phyloP scores from a whole-genome alignment of 23 tunicate genomes.

The Halocynthia aurantium region DNA sequence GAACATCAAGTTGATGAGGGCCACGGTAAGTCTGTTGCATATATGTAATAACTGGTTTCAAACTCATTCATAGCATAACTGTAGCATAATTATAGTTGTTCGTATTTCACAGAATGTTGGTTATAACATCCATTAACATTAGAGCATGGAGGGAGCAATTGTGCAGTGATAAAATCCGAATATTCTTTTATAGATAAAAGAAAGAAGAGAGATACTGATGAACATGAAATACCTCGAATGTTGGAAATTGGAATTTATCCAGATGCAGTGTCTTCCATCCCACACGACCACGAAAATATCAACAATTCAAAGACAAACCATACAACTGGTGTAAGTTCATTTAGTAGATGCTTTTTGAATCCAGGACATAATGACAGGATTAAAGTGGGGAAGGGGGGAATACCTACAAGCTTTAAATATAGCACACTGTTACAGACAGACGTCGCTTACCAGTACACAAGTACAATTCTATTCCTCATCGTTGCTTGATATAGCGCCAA shows the following conservation, averaged over 20 bases:
- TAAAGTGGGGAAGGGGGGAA: too few species aligned
- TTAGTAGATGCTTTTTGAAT: neutral
- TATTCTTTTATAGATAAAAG: neutral
- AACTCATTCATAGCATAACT: neutral
- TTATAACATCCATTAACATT: too few species aligned
- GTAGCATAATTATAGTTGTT: too few species aligned
- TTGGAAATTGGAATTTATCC: neutral
- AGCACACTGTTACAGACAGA: too few species aligned
- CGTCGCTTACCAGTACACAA: too few species aligned
- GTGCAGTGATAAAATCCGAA: neutral
- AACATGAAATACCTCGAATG: neutral
- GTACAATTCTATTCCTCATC: too few species aligned
- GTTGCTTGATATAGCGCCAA: too few species aligned
- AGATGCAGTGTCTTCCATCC: constrained; percentile 11
- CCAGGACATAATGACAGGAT: too few species aligned
- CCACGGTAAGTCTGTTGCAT: neutral
- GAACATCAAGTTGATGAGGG: neutral
- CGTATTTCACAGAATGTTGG: too few species aligned
- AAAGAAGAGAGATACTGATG: neutral
- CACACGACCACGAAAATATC: constrained; percentile 17
- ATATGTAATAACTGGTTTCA: neutral
- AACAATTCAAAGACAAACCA: neutral
- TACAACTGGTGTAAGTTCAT: constrained; percentile 16
- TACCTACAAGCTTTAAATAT: too few species aligned
- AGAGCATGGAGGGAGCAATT: too few species aligned